A percentile compares a stretch with the other conserved stretches of the same genome.
phyloP scores from a whole-genome alignment of 2,113 vertebrate species.

The Neomonachus schauinslandi region DNA sequence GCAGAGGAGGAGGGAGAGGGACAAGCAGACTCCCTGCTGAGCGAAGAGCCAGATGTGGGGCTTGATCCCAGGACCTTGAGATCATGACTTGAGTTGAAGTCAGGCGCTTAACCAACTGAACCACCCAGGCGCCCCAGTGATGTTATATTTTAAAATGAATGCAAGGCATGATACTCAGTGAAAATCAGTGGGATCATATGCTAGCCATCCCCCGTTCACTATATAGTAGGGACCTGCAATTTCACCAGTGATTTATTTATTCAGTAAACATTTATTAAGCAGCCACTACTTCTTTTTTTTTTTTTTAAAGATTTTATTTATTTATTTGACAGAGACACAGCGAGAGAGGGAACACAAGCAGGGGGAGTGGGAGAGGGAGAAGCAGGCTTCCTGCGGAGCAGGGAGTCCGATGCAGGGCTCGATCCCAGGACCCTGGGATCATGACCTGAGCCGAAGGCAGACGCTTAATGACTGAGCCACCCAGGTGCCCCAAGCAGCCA shows the following conservation, averaged over 20 bases:
- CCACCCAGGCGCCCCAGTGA: not conserved
- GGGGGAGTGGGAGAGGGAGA: no score
- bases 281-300: not conserved
- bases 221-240: not conserved
- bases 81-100: not conserved
- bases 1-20: not conserved
- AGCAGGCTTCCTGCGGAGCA: no score
- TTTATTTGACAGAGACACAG: no score
- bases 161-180: not conserved
- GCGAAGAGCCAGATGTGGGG: not conserved
- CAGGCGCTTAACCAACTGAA: not conserved
- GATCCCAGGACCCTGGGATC: no score
- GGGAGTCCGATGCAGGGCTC: no score
- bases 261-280: not conserved
- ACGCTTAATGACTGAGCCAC: no score
- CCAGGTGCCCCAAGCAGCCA: not conserved
- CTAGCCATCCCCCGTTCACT: not conserved
- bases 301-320: no score
- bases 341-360: no score
- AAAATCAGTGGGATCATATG: not conserved
- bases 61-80: not conserved
- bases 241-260: not conserved
- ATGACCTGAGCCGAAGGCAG: no score
- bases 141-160: not conserved
- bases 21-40: not conserved